Conservation (phyloP, 2,113 vertebrate genomes). For the Odontophorus gujanensis region DNA sequence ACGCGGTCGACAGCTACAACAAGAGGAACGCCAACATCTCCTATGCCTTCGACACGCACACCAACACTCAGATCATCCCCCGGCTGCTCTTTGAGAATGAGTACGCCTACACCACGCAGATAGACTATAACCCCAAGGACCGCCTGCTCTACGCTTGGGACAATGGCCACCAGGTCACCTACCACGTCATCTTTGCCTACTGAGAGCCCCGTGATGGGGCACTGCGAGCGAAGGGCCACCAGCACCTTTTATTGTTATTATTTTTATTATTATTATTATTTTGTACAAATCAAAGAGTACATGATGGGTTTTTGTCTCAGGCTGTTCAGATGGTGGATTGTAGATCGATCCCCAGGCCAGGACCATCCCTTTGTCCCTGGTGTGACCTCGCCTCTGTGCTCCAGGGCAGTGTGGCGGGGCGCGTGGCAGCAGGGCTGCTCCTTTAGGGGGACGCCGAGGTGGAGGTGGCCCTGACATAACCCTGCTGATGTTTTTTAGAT, state of each 20-base stretch:
- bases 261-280: constrained; percentile 77
- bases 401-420: background rate
- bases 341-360: constrained; percentile 88
- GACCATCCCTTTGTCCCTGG: constrained; percentile 53
- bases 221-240: constrained; percentile 62
- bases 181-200: constrained; percentile 92
- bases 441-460: background rate
- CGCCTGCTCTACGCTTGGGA: constrained; percentile 94
- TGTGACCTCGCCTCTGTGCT: constrained; percentile 56
- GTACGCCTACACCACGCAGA: constrained; percentile 92
- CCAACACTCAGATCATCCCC: constrained; percentile 94
- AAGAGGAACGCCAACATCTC: constrained; percentile 90
- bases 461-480: background rate
- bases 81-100: constrained; percentile 94
- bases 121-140: constrained; percentile 98
- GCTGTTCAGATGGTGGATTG: constrained; percentile 81
- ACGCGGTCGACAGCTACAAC: constrained; percentile 92
- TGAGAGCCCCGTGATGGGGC: constrained; percentile 69
- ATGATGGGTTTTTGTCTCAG: constrained; percentile 68
- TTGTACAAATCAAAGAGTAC: constrained; percentile 81
- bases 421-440: background rate
- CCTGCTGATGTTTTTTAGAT: background rate
- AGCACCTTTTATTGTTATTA: constrained; percentile 74
- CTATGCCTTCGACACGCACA: constrained; percentile 97
- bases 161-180: constrained; percentile 97